Evolutionary conservation across 2,113 vertebrate genomes (phyloP).

Genomic region (Cyphomyrus plagiostoma): DNA sequence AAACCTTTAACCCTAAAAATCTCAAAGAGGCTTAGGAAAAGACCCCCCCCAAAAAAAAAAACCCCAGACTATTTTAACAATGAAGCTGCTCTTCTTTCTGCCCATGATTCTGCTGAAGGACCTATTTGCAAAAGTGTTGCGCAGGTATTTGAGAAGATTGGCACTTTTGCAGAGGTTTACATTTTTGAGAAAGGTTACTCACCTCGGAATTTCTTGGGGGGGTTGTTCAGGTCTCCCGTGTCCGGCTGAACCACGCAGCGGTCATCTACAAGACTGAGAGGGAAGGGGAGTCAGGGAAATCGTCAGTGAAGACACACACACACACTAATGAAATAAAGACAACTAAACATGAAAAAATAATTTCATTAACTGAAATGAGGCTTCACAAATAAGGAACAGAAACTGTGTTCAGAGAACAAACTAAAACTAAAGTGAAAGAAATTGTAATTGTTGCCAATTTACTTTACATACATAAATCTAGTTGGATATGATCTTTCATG

Average conservation of each 20-base stretch:
- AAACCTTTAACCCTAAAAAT: background rate
- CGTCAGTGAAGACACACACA: background rate
- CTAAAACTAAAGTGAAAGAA: background rate
- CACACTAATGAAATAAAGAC: background rate
- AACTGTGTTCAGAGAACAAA: background rate
- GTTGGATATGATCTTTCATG: background rate
- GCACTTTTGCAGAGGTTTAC: background rate
- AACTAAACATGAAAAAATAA: background rate
- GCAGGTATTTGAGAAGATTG: background rate
- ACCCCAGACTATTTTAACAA: background rate
- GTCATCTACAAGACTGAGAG: slow-evolving; percentile 88
- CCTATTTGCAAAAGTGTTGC: background rate
- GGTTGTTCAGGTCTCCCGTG: slow-evolving; percentile 92
- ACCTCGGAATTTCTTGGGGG: slow-evolving; percentile 98
- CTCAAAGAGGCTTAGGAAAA: background rate
- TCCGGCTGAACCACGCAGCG: slow-evolving; percentile 96
- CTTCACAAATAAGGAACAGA: background rate
- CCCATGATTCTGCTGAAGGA: background rate
- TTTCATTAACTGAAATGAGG: background rate
- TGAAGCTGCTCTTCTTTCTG: background rate
- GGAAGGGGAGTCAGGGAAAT: slow-evolving; percentile 13
- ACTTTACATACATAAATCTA: background rate
- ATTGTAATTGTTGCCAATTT: background rate
- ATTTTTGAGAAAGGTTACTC: slow-evolving; percentile 33
- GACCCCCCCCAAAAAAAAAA: background rate